Conservation (phyloP, 1,140 invertebrate genomes). For the Drosophila bocki region DNA sequence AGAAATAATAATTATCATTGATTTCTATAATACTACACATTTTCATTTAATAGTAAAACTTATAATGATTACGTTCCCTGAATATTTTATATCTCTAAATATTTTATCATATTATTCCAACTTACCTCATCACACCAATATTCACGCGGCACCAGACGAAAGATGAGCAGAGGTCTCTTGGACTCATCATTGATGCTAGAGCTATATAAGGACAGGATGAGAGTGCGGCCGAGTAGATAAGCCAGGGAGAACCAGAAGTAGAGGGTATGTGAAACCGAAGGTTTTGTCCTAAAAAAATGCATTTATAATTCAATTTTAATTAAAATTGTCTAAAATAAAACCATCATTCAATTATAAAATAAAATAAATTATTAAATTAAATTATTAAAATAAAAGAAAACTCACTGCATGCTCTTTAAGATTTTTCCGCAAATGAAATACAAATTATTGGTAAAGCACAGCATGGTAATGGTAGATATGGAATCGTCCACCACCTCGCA, state of each 20-base stretch:
- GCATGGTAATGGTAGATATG: conserved; percentile 87
- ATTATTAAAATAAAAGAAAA: not conserved
- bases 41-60: too few relatives aligned
- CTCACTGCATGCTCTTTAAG: conserved; percentile 89
- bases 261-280: conserved; percentile 62
- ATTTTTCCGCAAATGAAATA: conserved; percentile 91
- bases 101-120: not conserved
- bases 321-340: not conserved
- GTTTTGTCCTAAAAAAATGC: conserved; percentile 60
- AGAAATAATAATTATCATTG: too few relatives aligned
- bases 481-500: conserved; percentile 87
- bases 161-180: conserved; percentile 86
- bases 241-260: conserved; percentile 89
- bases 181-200: conserved; percentile 88
- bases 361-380: too few relatives aligned
- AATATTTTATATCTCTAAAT: too few relatives aligned
- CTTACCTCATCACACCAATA: conserved; percentile 87
- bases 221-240: conserved; percentile 87
- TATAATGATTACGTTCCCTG: too few relatives aligned
- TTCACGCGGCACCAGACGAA: conserved; percentile 87
- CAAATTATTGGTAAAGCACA: conserved; percentile 90
- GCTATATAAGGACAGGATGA: conserved; percentile 87
- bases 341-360: too few relatives aligned
- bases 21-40: too few relatives aligned
- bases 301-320: too few relatives aligned